Base-by-base conservation (phyloP, 2,113 vertebrate genomes). In the Neodontobutis hainanensis region DNA sequence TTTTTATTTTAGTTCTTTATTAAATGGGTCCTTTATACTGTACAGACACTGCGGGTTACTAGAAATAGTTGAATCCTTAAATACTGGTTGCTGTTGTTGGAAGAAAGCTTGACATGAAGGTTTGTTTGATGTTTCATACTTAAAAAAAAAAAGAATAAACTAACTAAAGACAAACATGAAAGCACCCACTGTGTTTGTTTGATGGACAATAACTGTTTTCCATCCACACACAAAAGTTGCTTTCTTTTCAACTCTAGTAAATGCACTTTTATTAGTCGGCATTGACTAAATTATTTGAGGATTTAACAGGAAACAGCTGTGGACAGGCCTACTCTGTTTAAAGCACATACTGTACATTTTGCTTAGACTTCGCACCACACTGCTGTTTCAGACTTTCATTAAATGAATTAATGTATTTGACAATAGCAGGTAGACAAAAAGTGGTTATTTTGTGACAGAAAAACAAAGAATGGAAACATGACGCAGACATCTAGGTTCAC, bases 1-100 rank as follows among this genome's bases (percentile, higher is more conserved):
- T 27, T 86, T 86, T 80, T 74, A 75, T 78, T 56, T 61, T 56
- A 61, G 52, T 59, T 52, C 60, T 75, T 82, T 66, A 80, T 78
- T 67, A 79, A 80, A 81, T 65, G 55, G 12, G n/a, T 11, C 52
- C 36, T 55, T 46, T 38, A 77, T 71, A 32, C 62, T 48, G 27
- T 50, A 43, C 61, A 62, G 51, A 65, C 11, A 5, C 12, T 51
- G 67, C 3, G 0, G 16, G 45, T 42, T 35, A 64, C 35, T 48
- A 9, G 38, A 67, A 57, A 79, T 6, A 14, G 44, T 71, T 73
- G 61, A 59, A 56, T 68, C 64, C 50, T 44, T 61, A 19, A n/a
- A 68, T 32, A 70, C n/a, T 27, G 14, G 50, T 40, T 27, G 32
- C 5, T 40, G 8, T 48, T 62, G 11, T 57, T 48, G 8, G 16